Conservation (phyloP, 92 coral and sea anemone genomes). For the Palythoa grandis region DNA sequence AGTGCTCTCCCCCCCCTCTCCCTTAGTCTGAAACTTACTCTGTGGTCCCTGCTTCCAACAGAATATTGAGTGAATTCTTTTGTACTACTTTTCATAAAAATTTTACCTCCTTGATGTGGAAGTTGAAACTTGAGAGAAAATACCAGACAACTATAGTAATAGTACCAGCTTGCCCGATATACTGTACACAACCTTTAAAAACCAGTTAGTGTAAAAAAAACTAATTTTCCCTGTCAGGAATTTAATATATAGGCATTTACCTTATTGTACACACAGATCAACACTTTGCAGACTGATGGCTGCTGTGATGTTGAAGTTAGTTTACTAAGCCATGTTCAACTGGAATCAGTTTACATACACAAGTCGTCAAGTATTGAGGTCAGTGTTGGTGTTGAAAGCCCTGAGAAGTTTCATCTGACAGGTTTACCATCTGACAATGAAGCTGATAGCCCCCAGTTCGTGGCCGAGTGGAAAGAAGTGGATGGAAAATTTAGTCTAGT, state of each 20-base stretch:
- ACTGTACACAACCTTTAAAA: too few species aligned
- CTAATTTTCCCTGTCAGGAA: background rate
- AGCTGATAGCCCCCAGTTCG: constrained; percentile 73
- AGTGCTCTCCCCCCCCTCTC: too few species aligned
- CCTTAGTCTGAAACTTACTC: too few species aligned
- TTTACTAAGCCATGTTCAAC: constrained; percentile 63
- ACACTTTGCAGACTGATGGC: constrained; percentile 86
- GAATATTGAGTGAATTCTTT: too few species aligned
- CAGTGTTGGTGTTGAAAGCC: constrained; percentile 58
- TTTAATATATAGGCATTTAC: background rate
- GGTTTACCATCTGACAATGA: constrained; percentile 37
- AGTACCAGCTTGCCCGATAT: too few species aligned
- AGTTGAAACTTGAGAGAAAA: too few species aligned
- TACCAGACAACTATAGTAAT: too few species aligned
- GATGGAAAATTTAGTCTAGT: constrained; percentile 62
- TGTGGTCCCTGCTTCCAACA: too few species aligned
- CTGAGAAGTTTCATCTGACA: constrained; percentile 53
- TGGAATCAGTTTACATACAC: constrained; percentile 81
- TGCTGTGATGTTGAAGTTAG: constrained; percentile 61
- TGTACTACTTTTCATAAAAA: too few species aligned
- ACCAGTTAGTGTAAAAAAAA: too few species aligned
- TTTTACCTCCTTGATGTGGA: too few species aligned
- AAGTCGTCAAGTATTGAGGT: constrained; percentile 71
- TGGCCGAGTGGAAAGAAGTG: constrained; percentile 71
- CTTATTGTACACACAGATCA: constrained; percentile 56